Conservation (phyloP, 2,888 invertebrate species). For the Pseudoips prasinana region DNA sequence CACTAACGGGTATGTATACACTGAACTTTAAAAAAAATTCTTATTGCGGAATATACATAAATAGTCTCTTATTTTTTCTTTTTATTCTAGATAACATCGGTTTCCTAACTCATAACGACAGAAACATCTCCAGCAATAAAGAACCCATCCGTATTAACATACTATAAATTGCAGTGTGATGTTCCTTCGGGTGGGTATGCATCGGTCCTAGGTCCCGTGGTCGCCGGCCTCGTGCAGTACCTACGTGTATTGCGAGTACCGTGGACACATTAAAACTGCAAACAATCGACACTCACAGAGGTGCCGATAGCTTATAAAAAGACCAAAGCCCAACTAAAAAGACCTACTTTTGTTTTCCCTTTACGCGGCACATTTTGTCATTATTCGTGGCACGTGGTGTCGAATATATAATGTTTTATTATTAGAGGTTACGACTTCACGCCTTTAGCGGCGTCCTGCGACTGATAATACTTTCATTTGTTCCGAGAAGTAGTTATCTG, state of each 20-base stretch:
- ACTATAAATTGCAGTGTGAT: slow-evolving; percentile 24
- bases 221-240: too few species aligned
- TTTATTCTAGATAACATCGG: too few species aligned
- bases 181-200: slow-evolving; percentile 24
- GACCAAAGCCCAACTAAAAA: slow-evolving; percentile 55
- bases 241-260: too few species aligned
- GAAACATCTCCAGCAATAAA: slow-evolving; percentile 25
- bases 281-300: slow-evolving; percentile 51
- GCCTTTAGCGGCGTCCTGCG: slow-evolving; percentile 61
- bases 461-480: slow-evolving; percentile 76
- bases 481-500: slow-evolving; percentile 74
- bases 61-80: too few species aligned
- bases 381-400: slow-evolving; percentile 75
- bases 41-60: too few species aligned
- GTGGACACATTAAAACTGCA: slow-evolving; percentile 41
- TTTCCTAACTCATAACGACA: too few species aligned
- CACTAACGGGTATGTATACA: too few species aligned
- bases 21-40: too few species aligned
- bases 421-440: slow-evolving; percentile 76
- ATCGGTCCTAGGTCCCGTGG: slow-evolving; percentile 30
- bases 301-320: slow-evolving; percentile 67
- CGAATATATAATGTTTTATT: slow-evolving; percentile 80
- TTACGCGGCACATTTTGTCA: slow-evolving; percentile 66
- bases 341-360: slow-evolving; percentile 68
- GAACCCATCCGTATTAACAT: slow-evolving; percentile 26